Evolutionary conservation across 2,113 vertebrate species (phyloP).

Genomic region (Lagopus muta): DNA sequence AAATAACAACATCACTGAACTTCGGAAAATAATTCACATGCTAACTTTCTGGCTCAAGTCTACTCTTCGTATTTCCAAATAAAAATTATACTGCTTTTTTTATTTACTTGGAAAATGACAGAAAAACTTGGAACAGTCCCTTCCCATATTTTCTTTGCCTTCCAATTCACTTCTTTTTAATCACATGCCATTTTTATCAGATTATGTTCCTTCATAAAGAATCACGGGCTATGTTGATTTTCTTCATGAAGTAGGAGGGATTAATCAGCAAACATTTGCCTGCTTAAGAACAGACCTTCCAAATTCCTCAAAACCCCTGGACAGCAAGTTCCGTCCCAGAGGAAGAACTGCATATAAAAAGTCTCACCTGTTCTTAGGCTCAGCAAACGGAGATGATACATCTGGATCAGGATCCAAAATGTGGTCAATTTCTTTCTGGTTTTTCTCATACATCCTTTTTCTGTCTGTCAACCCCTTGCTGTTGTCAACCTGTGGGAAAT

Average conservation of each 20-base stretch:
- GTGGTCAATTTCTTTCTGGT: slow-evolving; percentile 84
- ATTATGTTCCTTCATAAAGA: background rate
- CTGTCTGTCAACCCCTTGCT: slow-evolving; percentile 81
- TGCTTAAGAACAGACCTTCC: background rate
- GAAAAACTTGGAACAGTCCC: background rate
- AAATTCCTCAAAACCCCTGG: background rate
- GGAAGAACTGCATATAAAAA: background rate
- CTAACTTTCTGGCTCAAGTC: background rate
- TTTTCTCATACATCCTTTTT: slow-evolving; percentile 83
- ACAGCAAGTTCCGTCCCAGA: background rate
- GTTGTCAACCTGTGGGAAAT: slow-evolving; percentile 87
- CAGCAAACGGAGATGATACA: slow-evolving; percentile 87
- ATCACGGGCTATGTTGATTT: background rate
- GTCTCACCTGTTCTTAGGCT: slow-evolving; percentile 89
- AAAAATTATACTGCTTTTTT: background rate
- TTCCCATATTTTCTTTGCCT: background rate
- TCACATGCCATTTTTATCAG: background rate
- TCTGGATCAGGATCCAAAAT: slow-evolving; percentile 88
- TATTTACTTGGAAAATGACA: background rate
- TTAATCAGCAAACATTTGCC: background rate
- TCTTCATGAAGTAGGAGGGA: background rate
- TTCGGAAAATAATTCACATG: background rate
- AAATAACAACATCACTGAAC: background rate
- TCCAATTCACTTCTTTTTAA: background rate
- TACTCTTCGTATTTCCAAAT: background rate